Base-by-base conservation (phyloP, 2,888 invertebrate species). In the Lissocephala sabroskyi region DNA sequence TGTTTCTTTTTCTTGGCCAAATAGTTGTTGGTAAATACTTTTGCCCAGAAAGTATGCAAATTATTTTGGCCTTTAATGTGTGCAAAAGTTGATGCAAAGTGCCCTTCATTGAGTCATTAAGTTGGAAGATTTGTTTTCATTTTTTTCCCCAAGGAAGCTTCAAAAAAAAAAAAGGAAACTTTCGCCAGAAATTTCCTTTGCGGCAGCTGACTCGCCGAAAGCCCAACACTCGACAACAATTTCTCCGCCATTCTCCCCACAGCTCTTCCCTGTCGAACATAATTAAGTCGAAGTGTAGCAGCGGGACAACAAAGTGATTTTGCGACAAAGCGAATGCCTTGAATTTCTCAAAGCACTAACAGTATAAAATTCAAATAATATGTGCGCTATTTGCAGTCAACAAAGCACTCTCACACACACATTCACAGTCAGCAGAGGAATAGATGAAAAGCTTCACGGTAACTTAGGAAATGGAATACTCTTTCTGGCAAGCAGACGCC, bases 11-110 rank as follows among this genome's bases (percentile, higher is more conserved):
- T 30, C 29, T 45, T 42, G 40, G 36, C 35, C 40, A 32, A 58
- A 67, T 75, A 67, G 76, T 76, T 76, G 51, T 23, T 23, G 30
- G 23, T 40, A 53, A 52, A 62, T 66, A 49, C 70, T 66, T 68
- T 45, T 58, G 47, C 6, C 14, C n/a, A 7, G 28, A 41, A 62
- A 62, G 52, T 62, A 68, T 68, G 76, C 68, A 76, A 67, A 68
- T 73, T 73, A 62, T 76, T 71, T 75, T 13, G 51, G 19, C 61
- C 52, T 35, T 52, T 64, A 75, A 58, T 61, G 58, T 56, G 53
- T 56, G 51, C 36, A 55, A 48, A 67, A 71, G 45, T 75, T 71
- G 28, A 32, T 19, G 48, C 43, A 56, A 52, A 53, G 64, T 62
- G 30, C 42, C 44, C 60, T 63, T 56, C 58, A 66, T 67, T 63